Evolutionary conservation across 2,797 vertebrate genomes (phyloP), one percentile per base, ranked within the genome.

Genomic region (Xenopus petersii): DNA sequence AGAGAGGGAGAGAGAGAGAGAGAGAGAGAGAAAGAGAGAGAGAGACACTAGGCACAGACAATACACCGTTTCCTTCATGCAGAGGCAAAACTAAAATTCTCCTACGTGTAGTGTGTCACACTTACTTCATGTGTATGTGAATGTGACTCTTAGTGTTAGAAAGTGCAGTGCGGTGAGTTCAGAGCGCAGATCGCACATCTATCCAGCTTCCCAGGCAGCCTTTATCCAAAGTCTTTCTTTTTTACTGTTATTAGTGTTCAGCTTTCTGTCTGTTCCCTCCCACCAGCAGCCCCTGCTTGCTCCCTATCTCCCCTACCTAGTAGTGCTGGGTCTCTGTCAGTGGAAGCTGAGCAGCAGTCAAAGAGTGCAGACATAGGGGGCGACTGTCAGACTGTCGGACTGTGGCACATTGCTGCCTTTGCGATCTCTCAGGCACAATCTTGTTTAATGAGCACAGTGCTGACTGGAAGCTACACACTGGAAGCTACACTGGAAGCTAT

Each of bases 91-190:
- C 36, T 5, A 42, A 42, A 3, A 42, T 6, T 51, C 15, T 51
- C 49, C 49, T 51, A 51, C 49, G 15, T 51, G 49, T 51, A 12
- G 49, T 13, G 49, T 12, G 6, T 15, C 71, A 63, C 62, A 64
- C 33, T 42, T 16, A 16, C 49, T 59, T 17, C n/a, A 48, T 49
- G 10, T 51, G 11, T 49, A 2, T 51, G 49, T 12, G 5, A 12
- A 13, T 51, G 49, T 51, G 49, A 15, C 1, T 42, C 36, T 30
- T 36, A 64, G 49, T 13, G 21, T 8, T 12, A 60, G 58, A 62
- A 60, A 46, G 36, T 76, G 62, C 68, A 60, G 61, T 16, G 64
- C 51, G 65, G 62, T 64, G 48, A 47, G 60, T 61, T 65, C 56
- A 48, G 11, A 8, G 33, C 71, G 36, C n/a, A 12, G 51, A 68